phyloP scores from a whole-genome alignment of 2,113 vertebrate genomes.

The Dermatemys mawii region DNA sequence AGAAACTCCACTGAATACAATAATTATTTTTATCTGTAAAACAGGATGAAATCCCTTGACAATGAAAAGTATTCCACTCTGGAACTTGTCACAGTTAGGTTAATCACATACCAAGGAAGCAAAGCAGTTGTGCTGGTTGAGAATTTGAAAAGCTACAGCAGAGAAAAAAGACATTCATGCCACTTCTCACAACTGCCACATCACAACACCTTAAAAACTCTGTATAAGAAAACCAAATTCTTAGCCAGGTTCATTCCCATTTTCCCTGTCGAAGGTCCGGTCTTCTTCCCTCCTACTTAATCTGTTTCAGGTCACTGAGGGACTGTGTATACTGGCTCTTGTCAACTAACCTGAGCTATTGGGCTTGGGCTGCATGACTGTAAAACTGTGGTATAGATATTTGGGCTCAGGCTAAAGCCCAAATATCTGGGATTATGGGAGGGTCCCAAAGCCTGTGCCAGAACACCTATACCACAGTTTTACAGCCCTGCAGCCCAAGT shows the following conservation, averaged over 20 bases:
- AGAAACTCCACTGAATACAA: neutral
- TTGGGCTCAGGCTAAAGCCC: too few species aligned
- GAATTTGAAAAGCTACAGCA: neutral
- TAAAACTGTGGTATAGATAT: neutral
- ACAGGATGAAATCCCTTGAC: neutral
- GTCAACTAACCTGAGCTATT: neutral
- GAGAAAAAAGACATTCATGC: neutral
- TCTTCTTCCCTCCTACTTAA: neutral
- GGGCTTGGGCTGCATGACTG: neutral
- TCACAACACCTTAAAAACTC: neutral
- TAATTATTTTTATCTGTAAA: neutral
- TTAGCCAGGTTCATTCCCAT: neutral
- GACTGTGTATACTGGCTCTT: neutral
- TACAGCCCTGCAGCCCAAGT: neutral
- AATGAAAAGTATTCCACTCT: neutral
- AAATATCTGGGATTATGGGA: too few species aligned
- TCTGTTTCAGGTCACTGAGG: neutral
- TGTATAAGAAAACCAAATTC: neutral
- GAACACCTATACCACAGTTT: neutral
- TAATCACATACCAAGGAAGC: neutral
- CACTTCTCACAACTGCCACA: neutral
- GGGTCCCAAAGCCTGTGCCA: neutral
- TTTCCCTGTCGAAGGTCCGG: neutral
- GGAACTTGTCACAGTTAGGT: neutral
- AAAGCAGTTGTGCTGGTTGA: neutral